phyloP scores from a whole-genome alignment of 1,140 invertebrate genomes.

The Pseudachorutes palmiensis region DNA sequence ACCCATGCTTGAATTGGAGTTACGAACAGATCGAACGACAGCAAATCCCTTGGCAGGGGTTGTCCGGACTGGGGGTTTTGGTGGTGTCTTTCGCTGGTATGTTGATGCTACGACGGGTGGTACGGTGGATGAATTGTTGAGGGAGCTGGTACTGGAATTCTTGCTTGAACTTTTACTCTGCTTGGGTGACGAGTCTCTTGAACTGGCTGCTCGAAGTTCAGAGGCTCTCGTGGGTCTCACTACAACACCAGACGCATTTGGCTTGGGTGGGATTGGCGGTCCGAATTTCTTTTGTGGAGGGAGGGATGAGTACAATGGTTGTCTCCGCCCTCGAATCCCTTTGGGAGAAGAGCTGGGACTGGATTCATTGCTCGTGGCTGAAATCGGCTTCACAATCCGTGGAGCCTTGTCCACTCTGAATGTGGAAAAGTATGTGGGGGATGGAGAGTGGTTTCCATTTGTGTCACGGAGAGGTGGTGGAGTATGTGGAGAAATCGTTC shows the following conservation, averaged over 20 bases:
- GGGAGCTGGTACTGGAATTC: slow-evolving; percentile 7
- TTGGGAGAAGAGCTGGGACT: slow-evolving; percentile 8
- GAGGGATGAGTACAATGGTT: slow-evolving; percentile 8
- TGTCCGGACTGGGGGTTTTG: slow-evolving; percentile 10
- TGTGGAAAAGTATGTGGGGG: not conserved
- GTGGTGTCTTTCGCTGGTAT: not conserved
- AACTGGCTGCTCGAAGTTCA: slow-evolving; percentile 10
- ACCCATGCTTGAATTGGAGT: slow-evolving; percentile 12
- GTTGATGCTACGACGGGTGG: not conserved
- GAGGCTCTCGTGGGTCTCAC: slow-evolving; percentile 10
- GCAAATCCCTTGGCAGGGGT: not conserved
- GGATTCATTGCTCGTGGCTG: slow-evolving; percentile 15
- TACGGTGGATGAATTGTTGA: not conserved
- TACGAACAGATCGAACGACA: slow-evolving; percentile 11
- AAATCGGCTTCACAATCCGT: not conserved
- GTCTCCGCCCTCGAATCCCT: slow-evolving; percentile 8
- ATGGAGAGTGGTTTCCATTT: slow-evolving; percentile 8
- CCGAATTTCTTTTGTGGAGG: slow-evolving; percentile 5
- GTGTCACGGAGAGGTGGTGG: not conserved
- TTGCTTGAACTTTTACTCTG: slow-evolving; percentile 14
- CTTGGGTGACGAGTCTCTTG: slow-evolving; percentile 5
- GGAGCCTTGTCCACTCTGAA: not conserved
- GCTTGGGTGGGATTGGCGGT: slow-evolving; percentile 15
- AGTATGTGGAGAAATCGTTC: slow-evolving; percentile 5
- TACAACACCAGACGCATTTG: not conserved